Evolutionary conservation across 2,888 invertebrate species (phyloP).

Genomic region (Mythimna pallens): DNA sequence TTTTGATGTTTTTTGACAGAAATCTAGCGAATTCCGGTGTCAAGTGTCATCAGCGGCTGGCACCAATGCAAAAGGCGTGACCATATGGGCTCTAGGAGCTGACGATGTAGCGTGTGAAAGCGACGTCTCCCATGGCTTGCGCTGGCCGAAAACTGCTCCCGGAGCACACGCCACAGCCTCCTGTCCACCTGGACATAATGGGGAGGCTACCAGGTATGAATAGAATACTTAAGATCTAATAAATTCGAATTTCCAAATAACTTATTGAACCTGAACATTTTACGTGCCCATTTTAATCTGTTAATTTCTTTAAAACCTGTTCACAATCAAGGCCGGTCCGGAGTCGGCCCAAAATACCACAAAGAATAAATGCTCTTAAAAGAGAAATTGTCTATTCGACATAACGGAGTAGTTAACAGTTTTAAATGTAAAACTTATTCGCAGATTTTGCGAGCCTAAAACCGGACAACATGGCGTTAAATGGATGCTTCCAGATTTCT

Average conservation of each 20-base stretch:
- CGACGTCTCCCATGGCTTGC: slow-evolving; percentile 89
- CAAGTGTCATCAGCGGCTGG: slow-evolving; percentile 91
- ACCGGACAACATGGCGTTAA: slow-evolving; percentile 91
- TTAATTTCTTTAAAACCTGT: too few relatives aligned
- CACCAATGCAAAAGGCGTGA: slow-evolving; percentile 89
- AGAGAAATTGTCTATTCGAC: too few relatives aligned
- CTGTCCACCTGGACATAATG: slow-evolving; percentile 89
- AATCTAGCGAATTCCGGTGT: slow-evolving; percentile 94
- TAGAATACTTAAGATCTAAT: not conserved
- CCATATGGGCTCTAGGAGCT: slow-evolving; percentile 92
- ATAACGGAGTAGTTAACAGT: not conserved
- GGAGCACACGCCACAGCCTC: slow-evolving; percentile 91
- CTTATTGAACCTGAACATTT: too few relatives aligned
- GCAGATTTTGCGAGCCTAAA: slow-evolving; percentile 87
- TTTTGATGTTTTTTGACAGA: slow-evolving; percentile 82
- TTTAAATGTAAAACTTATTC: slow-evolving; percentile 40
- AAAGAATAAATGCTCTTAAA: too few relatives aligned
- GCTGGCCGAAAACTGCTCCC: slow-evolving; percentile 93
- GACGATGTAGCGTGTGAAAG: slow-evolving; percentile 89
- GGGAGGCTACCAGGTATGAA: slow-evolving; percentile 82
- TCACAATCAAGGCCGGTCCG: too few relatives aligned
- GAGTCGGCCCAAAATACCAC: too few relatives aligned
- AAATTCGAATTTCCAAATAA: too few relatives aligned
- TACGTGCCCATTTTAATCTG: too few relatives aligned
- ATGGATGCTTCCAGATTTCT: slow-evolving; percentile 95